Conservation (phyloP, 2,113 vertebrate genomes). For the Tauraco erythrolophus region DNA sequence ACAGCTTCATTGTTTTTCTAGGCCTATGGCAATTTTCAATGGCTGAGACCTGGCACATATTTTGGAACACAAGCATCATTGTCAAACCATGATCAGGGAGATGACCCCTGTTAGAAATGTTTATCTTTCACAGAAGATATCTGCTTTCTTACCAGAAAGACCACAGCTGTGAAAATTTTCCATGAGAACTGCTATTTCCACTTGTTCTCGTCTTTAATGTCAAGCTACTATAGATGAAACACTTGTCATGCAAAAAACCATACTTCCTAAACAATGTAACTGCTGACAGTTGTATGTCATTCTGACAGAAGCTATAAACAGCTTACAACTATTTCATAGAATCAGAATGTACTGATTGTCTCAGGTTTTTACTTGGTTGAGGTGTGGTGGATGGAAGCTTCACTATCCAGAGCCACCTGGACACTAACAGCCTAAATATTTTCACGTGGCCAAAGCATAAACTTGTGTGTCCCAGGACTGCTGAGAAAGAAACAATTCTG, state of each 20-base stretch:
- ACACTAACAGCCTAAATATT: neutral
- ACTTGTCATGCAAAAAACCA: neutral
- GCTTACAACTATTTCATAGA: neutral
- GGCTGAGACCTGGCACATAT: neutral
- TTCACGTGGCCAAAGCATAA: neutral
- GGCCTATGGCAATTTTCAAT: neutral
- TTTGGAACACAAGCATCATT: neutral
- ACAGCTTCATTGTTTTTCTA: neutral
- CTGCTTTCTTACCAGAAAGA: neutral
- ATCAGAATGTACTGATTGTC: rapidly evolving
- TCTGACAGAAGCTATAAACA: neutral
- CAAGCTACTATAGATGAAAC: neutral
- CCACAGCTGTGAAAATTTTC: neutral
- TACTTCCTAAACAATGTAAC: neutral
- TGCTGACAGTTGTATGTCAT: neutral
- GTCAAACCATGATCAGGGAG: neutral
- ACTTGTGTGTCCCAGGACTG: neutral
- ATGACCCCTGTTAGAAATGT: neutral
- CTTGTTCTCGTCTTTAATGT: neutral
- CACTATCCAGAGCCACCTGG: neutral
- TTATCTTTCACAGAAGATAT: neutral
- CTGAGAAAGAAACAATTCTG: neutral
- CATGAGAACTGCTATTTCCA: neutral
- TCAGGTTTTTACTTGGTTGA: neutral
- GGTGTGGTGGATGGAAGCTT: neutral